Evolutionary conservation across 2,888 invertebrate species (phyloP).

Genomic region (Drosophila mayaguana): DNA sequence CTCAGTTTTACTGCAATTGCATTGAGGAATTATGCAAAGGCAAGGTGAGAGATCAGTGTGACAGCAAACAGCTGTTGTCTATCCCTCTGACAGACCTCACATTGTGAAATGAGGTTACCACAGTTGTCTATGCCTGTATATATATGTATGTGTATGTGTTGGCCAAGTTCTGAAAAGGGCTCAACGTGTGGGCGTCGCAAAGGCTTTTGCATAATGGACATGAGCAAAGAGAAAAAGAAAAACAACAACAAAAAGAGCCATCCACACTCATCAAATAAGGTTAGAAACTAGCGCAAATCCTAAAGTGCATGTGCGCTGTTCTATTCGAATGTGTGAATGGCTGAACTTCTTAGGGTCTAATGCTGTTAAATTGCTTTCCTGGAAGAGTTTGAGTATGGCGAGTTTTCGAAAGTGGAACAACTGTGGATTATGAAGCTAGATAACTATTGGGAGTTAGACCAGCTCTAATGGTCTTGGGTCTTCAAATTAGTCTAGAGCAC

Average conservation of each 20-base stretch:
- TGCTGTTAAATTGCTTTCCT: constrained; percentile 47
- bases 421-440: constrained; percentile 19
- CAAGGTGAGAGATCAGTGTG: constrained; percentile 71
- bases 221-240: neutral
- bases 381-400: constrained; percentile 9
- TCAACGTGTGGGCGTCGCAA: constrained; percentile 55
- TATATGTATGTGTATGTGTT: constrained; percentile 20
- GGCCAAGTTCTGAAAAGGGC: constrained; percentile 48
- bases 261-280: constrained; percentile 44
- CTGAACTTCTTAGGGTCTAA: constrained; percentile 46
- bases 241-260: constrained; percentile 20
- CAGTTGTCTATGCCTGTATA: constrained; percentile 10
- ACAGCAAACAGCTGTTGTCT: constrained; percentile 72
- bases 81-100: constrained; percentile 38
- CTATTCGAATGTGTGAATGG: constrained; percentile 21
- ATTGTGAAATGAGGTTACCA: constrained; percentile 66
- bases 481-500: neutral
- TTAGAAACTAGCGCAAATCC: constrained; percentile 51
- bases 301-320: constrained; percentile 10
- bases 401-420: constrained; percentile 34
- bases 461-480: constrained; percentile 3
- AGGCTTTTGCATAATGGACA: constrained; percentile 40
- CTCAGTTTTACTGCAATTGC: constrained; percentile 47
- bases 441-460: neutral
- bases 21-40: constrained; percentile 58